Base-by-base conservation (phyloP, 53 echinoderm and acorn worm species). In the Stichopus horrens region DNA sequence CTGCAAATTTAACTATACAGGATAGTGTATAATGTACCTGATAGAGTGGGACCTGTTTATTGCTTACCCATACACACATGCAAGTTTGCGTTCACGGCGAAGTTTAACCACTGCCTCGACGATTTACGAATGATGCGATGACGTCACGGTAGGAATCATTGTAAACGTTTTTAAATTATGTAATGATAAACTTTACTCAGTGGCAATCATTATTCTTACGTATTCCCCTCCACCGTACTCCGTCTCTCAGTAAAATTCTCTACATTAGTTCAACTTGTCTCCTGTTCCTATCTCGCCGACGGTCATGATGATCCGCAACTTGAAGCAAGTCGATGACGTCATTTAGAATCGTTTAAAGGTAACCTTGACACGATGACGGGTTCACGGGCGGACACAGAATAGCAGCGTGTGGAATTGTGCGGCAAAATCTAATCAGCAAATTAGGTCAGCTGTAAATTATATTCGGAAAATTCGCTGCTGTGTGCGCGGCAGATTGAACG, bases 361-460 rank as follows among this genome's bases (percentile, higher is more conserved):
- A 79, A 79, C 79, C 79, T 79, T 79, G 79, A 79, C 79, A 79
- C 79, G 8, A 53, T 9, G 53, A 11, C 19, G 79, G 79, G 79
- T 63, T 79, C 79, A 79, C 79, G 79, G 79, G 79, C 79, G 79
- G 79, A 55, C 79, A 79, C 53, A 79, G 55, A 79, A 79, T 53
- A 20, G 23, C 52, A 79, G 52, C 52, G 79, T 79, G 79, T 55
- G 79, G 79, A 53, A 55, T 79, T 79, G 54, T 53, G 10, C 52
- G 54, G 55, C 54, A 37, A 79, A 79, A 79, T 79, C 79, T 79
- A 79, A 79, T 79, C 79, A 79, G 18, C 53, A 53, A 78, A 78
- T 78, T 78, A 78, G 79, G 79, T 78, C 79, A 78, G 55, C 79
- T 55, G 79, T 78, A 53, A 78, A 78, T 78, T 78, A 78, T 78